A percentile compares a stretch with the other conserved stretches of the same genome.
Conservation (phyloP, 92 coral and sea anemone species). For the Zoanthus solanderi region DNA sequence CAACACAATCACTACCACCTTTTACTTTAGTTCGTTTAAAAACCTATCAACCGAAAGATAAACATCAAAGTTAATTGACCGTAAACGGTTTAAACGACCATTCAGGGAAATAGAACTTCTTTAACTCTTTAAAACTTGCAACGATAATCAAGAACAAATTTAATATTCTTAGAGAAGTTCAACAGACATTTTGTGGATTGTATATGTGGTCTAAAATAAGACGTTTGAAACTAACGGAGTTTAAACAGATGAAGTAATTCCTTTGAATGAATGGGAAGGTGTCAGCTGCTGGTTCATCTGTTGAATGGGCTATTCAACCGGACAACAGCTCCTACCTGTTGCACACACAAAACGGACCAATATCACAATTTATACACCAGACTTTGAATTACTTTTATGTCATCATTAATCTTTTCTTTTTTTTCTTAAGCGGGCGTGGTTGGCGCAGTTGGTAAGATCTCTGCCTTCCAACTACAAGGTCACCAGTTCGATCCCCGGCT, state of each 20-base stretch:
- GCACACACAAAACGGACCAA: not conserved
- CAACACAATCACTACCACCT: not conserved
- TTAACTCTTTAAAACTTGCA: not conserved
- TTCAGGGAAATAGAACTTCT: not conserved
- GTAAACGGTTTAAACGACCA: not conserved
- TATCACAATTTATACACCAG: not conserved
- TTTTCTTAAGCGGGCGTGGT: too few relatives aligned
- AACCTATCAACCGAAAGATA: not conserved
- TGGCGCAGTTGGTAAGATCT: too few relatives aligned
- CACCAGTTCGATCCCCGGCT: too few relatives aligned
- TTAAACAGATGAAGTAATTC: not conserved
- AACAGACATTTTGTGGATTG: not conserved
- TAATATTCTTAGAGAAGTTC: not conserved
- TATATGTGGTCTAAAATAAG: not conserved
- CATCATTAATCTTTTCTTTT: not conserved
- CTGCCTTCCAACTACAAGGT: too few relatives aligned
- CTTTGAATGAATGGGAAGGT: not conserved
- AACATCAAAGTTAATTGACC: not conserved
- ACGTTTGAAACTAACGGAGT: not conserved
- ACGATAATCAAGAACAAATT: too few relatives aligned
- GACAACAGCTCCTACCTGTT: slow-evolving; percentile 2
- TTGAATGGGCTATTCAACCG: not conserved
- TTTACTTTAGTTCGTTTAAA: not conserved
- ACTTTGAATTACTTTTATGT: not conserved
- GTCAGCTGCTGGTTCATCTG: not conserved